Conservation (phyloP, 1,140 invertebrate species). For the Cepaea nemoralis region DNA sequence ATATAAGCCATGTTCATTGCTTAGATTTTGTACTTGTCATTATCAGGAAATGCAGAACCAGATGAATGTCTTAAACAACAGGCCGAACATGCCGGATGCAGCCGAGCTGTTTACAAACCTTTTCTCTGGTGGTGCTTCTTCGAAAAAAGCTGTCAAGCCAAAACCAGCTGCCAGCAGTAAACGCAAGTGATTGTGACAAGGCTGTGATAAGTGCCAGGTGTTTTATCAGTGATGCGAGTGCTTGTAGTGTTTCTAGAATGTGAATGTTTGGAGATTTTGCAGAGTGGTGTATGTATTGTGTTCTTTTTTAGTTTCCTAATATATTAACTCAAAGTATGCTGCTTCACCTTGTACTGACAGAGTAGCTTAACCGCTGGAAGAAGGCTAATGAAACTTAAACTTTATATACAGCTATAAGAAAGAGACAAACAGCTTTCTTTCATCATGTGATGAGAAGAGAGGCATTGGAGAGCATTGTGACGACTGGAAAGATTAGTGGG, state of each 20-base stretch:
- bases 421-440: no score
- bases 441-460: no score
- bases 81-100: conserved; percentile 67
- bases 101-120: conserved; percentile 63
- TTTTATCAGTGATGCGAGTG: no score
- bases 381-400: no score
- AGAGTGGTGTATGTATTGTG: not conserved
- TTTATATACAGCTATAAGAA: no score
- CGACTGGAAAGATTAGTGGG: no score
- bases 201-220: not conserved
- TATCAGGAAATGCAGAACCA: conserved; percentile 68
- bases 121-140: conserved; percentile 42
- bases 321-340: no score
- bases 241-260: not conserved
- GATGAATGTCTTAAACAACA: conserved; percentile 69
- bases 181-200: conserved; percentile 23
- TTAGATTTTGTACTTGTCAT: no score
- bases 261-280: conserved; percentile 4
- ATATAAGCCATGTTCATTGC: no score
- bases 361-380: no score
- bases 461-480: no score
- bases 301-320: not conserved
- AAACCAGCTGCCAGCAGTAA: conserved; percentile 44
- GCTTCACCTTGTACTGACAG: no score
- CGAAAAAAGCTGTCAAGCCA: conserved; percentile 47